These are phyloP conservation scores for Coptodon bakossiorum DNA, from an alignment of 2,113 vertebrate species.

Conservation along the genomic window DNA sequence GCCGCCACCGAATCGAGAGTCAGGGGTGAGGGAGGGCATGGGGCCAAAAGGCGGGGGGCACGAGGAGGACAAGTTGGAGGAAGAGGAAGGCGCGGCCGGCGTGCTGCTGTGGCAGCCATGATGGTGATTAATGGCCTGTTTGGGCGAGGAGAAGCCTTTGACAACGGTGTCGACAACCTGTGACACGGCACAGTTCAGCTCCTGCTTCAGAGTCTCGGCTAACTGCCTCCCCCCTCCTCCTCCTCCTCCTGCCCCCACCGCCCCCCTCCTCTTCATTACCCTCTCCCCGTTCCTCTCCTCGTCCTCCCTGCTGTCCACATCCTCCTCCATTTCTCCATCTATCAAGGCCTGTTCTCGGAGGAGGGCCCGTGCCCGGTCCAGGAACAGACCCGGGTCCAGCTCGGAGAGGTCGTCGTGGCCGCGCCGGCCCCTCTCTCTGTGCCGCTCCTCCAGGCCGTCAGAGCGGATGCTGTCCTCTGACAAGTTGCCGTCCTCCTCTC, in stretches of 20 bases:
- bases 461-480: conserved; percentile 96
- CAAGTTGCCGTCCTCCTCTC: conserved; percentile 93
- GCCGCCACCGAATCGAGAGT: conserved; percentile 45
- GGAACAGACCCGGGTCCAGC: conserved; percentile 90
- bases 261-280: conserved; percentile 75
- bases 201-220: conserved; percentile 95
- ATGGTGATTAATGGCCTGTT: conserved; percentile 79
- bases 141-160: conserved; percentile 91
- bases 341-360: conserved; percentile 85
- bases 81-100: conserved; percentile 72
- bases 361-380: conserved; percentile 87
- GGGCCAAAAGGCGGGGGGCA: conserved; percentile 55
- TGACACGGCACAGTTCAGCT: conserved; percentile 95
- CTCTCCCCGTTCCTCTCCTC: conserved; percentile 76
- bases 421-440: conserved; percentile 51
- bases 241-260: conserved; percentile 72
- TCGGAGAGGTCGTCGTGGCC: conserved; percentile 80
- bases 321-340: conserved; percentile 69
- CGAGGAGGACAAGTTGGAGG: conserved; percentile 61
- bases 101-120: conserved; percentile 72
- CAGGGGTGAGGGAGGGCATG: conserved; percentile 54
- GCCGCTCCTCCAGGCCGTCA: conserved; percentile 79
- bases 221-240: conserved; percentile 85
- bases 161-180: conserved; percentile 98
- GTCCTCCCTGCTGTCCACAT: conserved; percentile 76